Percentiles rank a stretch among this genome's conserved stretches.
These are phyloP conservation scores for Polylopha cassiicola DNA, from an alignment of 2,888 invertebrate species.

Conservation along the genomic window DNA sequence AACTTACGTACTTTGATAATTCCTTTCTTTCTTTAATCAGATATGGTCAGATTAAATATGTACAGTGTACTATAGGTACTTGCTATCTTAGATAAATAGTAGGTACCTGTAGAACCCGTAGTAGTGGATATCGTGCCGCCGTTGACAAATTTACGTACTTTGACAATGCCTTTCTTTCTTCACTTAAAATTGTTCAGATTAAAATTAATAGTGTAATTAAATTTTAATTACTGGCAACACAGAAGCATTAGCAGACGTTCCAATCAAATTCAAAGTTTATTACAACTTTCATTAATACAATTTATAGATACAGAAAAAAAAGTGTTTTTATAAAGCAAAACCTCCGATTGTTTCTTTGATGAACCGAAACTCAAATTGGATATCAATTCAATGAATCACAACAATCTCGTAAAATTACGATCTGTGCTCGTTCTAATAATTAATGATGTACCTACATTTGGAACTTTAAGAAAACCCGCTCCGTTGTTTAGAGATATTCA, in stretches of 20 bases:
- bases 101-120: too few relatives aligned
- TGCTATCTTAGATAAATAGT: too few relatives aligned
- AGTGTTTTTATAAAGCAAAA: background rate
- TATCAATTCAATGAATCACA: slow-evolving; percentile 11
- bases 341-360: slow-evolving; percentile 9
- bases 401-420: slow-evolving; percentile 13
- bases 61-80: too few relatives aligned
- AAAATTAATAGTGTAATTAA: slow-evolving; percentile 2
- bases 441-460: slow-evolving; percentile 3
- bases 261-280: slow-evolving; percentile 1
- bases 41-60: too few relatives aligned
- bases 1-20: too few relatives aligned
- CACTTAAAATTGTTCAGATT: background rate
- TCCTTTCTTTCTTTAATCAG: too few relatives aligned
- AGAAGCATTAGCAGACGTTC: slow-evolving; percentile 3
- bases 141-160: background rate
- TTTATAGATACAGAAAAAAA: slow-evolving; percentile 2
- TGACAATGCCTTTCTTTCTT: background rate
- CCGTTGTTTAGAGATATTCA: too few relatives aligned
- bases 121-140: background rate
- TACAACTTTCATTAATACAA: slow-evolving; percentile 4
- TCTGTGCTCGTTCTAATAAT: slow-evolving; percentile 1
- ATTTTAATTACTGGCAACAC: background rate
- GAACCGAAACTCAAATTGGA: background rate
- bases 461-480: background rate